These are phyloP conservation scores for Nothura maculosa DNA, from an alignment of 2,797 vertebrate genomes.

Conservation along the genomic window DNA sequence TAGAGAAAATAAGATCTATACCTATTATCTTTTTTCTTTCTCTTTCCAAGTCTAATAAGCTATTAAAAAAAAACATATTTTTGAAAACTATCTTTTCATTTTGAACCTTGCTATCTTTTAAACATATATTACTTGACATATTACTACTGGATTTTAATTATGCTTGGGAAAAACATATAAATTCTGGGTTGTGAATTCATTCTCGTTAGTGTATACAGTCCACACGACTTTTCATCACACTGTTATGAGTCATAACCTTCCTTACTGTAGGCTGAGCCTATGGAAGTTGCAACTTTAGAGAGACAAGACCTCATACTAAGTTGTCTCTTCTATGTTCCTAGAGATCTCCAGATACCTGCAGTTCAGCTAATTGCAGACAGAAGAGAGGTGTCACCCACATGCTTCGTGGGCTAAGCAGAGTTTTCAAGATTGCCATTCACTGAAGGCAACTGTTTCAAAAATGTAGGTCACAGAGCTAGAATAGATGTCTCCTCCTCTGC, in stretches of 20 bases:
- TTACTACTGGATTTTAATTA: background rate
- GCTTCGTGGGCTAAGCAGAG: background rate
- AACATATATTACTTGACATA: background rate
- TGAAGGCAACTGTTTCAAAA: background rate
- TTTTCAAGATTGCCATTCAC: too few relatives aligned
- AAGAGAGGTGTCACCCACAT: background rate
- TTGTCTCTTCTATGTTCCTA: background rate
- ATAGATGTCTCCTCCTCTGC: background rate
- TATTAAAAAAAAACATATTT: background rate
- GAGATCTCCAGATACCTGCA: background rate
- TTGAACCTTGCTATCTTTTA: background rate
- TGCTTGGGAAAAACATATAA: background rate
- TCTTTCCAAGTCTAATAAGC: background rate
- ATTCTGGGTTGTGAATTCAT: background rate
- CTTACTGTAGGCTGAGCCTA: background rate
- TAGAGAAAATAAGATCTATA: background rate
- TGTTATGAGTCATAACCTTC: accelerated
- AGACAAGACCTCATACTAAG: background rate
- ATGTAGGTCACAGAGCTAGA: background rate
- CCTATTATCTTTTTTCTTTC: background rate
- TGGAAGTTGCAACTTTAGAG: background rate
- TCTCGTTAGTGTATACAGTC: background rate
- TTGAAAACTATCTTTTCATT: background rate
- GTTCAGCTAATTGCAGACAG: background rate
- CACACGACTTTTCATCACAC: background rate